phyloP scores from a whole-genome alignment of 2,888 invertebrate genomes.

The Agrilus mali region DNA sequence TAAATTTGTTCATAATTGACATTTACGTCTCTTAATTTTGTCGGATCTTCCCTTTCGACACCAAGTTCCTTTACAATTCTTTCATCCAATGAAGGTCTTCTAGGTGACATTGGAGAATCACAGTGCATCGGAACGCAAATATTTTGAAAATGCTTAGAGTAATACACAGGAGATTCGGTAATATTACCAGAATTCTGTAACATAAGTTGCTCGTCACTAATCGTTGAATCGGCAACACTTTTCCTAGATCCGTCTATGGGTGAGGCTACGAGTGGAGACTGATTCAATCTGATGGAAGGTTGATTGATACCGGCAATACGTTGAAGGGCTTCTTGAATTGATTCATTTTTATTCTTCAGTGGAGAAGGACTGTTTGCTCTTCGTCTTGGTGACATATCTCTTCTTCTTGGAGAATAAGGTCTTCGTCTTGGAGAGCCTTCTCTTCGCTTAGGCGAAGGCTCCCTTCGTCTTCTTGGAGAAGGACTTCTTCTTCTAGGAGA shows the following conservation, averaged over 20 bases:
- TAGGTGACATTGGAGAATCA: conserved; percentile 33
- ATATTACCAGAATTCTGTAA: conserved; percentile 22
- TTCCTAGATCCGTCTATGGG: conserved; percentile 31
- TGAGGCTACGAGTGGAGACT: conserved; percentile 22
- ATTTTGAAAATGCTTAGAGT: conserved; percentile 6
- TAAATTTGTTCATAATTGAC: conserved; percentile 10
- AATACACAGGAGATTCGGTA: conserved; percentile 16
- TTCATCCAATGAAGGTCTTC: conserved; percentile 45
- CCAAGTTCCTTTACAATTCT: conserved; percentile 47
- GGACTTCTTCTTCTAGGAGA: conserved; percentile 2
- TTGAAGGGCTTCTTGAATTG: conserved; percentile 12
- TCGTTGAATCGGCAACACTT: conserved; percentile 41
- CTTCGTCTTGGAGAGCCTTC: conserved; percentile 1
- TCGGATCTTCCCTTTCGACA: conserved; percentile 31
- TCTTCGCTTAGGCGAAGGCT: conserved; percentile 1
- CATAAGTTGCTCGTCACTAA: conserved; percentile 37
- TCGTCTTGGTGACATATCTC: conserved; percentile 6
- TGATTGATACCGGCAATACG: conserved; percentile 13
- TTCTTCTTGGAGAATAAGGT: background rate
- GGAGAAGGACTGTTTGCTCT: background rate
- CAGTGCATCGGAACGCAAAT: background rate
- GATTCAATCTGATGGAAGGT: conserved; percentile 5
- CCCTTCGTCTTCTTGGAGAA: conserved; percentile 6
- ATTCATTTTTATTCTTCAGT: conserved; percentile 1
- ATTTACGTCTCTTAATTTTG: conserved; percentile 9